These are phyloP conservation scores for Zaprionus capensis DNA, from an alignment of 1,140 invertebrate genomes.

Conservation along the genomic window DNA sequence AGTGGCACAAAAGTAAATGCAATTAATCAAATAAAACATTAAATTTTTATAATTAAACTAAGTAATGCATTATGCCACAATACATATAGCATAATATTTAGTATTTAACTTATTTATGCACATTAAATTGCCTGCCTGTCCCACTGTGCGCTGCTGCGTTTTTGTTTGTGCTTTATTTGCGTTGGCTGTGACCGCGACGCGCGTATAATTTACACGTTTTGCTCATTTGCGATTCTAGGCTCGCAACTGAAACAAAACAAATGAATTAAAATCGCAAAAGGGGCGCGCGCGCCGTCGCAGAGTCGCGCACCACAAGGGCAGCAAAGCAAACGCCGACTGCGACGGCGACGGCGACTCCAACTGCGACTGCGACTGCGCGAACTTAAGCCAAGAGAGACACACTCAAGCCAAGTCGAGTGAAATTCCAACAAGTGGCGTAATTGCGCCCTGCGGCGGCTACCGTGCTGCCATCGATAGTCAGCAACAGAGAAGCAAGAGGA, in stretches of 20 bases:
- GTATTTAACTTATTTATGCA: background rate
- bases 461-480: slow-evolving; percentile 64
- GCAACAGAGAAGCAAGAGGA: background rate
- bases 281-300: slow-evolving; percentile 19
- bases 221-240: slow-evolving; percentile 82
- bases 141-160: background rate
- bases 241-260: slow-evolving; percentile 73
- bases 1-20: background rate
- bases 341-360: background rate
- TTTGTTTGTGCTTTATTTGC: slow-evolving; percentile 58
- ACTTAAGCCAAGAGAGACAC: slow-evolving; percentile 33
- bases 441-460: slow-evolving; percentile 80
- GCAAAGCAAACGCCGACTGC: slow-evolving; percentile 10
- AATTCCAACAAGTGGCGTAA: slow-evolving; percentile 83
- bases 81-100: background rate
- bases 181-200: slow-evolving; percentile 78
- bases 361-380: background rate
- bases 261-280: slow-evolving; percentile 65
- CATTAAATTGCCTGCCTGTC: background rate
- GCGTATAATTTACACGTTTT: slow-evolving; percentile 83
- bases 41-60: background rate
- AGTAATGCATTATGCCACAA: too few species aligned
- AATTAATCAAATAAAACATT: background rate
- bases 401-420: slow-evolving; percentile 60
- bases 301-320: slow-evolving; percentile 11